Percentiles rank a stretch among this genome's conserved stretches.
These are phyloP conservation scores for Thereva nobilitata DNA, from an alignment of 2,888 invertebrate genomes.

Conservation along the genomic window DNA sequence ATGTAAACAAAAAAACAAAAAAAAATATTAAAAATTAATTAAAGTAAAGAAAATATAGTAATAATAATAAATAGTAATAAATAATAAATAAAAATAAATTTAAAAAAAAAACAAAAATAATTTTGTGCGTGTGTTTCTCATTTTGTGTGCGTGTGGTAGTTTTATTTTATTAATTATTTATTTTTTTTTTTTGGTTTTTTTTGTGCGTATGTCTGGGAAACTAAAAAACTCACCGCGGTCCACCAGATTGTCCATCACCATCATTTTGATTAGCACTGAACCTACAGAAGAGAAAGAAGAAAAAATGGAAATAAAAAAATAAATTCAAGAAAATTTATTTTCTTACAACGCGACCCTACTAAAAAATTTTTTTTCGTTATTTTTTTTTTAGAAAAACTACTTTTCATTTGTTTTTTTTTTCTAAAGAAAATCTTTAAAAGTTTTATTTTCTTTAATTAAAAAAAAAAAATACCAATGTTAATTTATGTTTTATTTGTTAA, in stretches of 20 bases:
- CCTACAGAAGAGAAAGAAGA: slow-evolving; percentile 54
- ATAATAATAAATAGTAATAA: no score
- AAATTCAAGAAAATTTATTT: slow-evolving; percentile 40
- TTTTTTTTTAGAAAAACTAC: slow-evolving; percentile 7
- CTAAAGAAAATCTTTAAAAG: no score
- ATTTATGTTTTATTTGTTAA: no score
- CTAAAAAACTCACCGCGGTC: slow-evolving; percentile 53
- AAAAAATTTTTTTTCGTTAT: slow-evolving; percentile 9
- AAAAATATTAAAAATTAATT: no score
- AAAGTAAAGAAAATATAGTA: no score
- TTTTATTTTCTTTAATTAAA: no score
- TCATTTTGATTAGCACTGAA: slow-evolving; percentile 58
- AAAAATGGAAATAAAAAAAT: slow-evolving; percentile 47
- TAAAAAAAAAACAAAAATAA: no score
- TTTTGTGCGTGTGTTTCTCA: not conserved
- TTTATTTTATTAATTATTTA: slow-evolving; percentile 1
- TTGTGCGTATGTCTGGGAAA: slow-evolving; percentile 4
- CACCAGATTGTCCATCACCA: slow-evolving; percentile 50
- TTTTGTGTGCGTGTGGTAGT: not conserved
- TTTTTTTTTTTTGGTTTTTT: not conserved
- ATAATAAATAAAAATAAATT: no score
- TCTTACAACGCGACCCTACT: not conserved
- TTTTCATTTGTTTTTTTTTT: not conserved
- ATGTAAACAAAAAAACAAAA: no score
- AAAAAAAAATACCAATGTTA: no score